Conservation (phyloP, 2,797 vertebrate genomes). For the Chaetodon trifasciatus region DNA sequence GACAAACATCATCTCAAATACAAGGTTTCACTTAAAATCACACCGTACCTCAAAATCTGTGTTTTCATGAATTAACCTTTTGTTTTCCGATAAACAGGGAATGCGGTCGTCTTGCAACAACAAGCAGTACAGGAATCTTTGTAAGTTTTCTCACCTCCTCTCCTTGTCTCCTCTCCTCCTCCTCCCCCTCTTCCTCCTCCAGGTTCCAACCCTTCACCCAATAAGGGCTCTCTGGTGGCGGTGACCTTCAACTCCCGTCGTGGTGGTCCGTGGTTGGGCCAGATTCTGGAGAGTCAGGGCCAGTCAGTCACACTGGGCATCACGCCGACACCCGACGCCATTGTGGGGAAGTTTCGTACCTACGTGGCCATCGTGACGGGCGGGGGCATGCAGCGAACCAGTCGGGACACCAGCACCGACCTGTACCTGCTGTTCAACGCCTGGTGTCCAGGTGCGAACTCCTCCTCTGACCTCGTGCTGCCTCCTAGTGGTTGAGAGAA, state of each 20-base stretch:
- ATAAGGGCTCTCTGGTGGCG: conserved; percentile 84
- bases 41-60: no score
- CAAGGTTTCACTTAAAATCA: no score
- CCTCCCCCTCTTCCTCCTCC: background rate
- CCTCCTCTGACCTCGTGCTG: background rate
- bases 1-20: background rate
- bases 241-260: conserved; percentile 65
- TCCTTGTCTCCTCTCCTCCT: background rate
- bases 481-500: background rate
- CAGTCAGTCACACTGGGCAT: conserved; percentile 79
- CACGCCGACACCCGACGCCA: conserved; percentile 84
- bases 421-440: conserved; percentile 94
- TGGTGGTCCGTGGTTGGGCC: conserved; percentile 80
- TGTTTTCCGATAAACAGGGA: no score
- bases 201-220: conserved; percentile 87
- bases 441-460: conserved; percentile 88
- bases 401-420: conserved; percentile 77
- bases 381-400: conserved; percentile 81
- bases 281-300: conserved; percentile 62
- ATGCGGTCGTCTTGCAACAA: no score
- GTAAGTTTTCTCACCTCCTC: background rate
- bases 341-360: conserved; percentile 89
- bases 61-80: no score
- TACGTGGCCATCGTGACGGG: conserved; percentile 82
- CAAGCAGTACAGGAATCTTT: background rate